Evolutionary conservation across 30 jellyfish, hydroid and myxozoan species (phyloP), one percentile per base, ranked within the genome.

Genomic region (Clytia hemisphaerica): DNA sequence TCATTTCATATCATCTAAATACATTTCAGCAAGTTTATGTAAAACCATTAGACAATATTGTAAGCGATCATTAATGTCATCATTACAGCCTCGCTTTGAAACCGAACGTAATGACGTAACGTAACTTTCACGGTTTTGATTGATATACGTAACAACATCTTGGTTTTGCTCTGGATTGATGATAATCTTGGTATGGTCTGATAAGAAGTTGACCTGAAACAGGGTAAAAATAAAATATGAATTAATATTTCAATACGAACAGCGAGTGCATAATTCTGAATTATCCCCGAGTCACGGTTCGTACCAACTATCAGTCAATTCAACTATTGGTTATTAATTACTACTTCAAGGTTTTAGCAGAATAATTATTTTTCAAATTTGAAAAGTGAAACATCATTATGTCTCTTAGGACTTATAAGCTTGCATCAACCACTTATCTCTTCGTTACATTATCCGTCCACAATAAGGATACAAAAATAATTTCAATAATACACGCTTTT

Each of bases 181-280:
- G 42, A 86, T 79, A 48, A 86, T 86, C 58, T 86, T 86, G 40
- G 96, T 86, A 65, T 86, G 96, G 69, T 86, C 96, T 4, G 96
- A 74, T 40, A 86, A 57, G 57, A 86, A 86, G 60, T 86, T 86
- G 30, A 86, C 96, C 96, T 86, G 83, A 26, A 45, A 32, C n/a
- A n/a, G n/a, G n/a, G n/a, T n/a, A n/a, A n/a, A n/a, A n/a, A n/a
- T n/a, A n/a, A n/a, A n/a, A n/a, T n/a, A n/a, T n/a, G n/a, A n/a
- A n/a, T n/a, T n/a, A n/a, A n/a, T n/a, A n/a, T n/a, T n/a, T n/a
- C n/a, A n/a, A n/a, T n/a, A n/a, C n/a, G n/a, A n/a, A n/a, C n/a
- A n/a, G n/a, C n/a, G n/a, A n/a, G n/a, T n/a, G n/a, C n/a, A n/a
- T n/a, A n/a, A n/a, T n/a, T n/a, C n/a, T n/a, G n/a, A n/a, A n/a